Conservation (phyloP, 2,888 invertebrate species). For the Ditula angustiorana region DNA sequence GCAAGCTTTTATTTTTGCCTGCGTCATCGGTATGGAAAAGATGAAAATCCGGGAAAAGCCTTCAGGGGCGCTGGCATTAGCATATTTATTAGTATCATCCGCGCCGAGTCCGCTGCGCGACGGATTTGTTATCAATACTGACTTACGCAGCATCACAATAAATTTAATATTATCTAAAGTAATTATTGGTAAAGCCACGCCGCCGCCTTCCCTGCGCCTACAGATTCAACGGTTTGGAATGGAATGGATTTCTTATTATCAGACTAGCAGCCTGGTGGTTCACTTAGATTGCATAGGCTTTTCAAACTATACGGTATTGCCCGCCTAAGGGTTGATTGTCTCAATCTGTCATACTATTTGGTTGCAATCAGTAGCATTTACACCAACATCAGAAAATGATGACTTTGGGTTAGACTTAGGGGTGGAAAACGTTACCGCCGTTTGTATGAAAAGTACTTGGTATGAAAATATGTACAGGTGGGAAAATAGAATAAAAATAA, state of each 20-base stretch:
- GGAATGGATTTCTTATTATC: neutral
- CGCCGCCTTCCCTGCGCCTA: neutral
- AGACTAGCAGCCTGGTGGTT: neutral
- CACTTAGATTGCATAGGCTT: neutral
- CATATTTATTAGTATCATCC: constrained; percentile 79
- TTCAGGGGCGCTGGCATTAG: constrained; percentile 77
- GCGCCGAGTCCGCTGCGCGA: constrained; percentile 57
- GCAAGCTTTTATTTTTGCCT: constrained; percentile 65
- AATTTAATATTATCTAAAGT: constrained; percentile 54
- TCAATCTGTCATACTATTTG: no score
- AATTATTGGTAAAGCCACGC: constrained; percentile 20
- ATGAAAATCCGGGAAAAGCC: constrained; percentile 79
- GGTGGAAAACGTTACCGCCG: no score
- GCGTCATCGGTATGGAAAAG: constrained; percentile 71
- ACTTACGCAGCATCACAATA: constrained; percentile 63
- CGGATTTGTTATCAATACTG: constrained; percentile 74
- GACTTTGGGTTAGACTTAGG: no score
- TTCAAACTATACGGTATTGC: neutral
- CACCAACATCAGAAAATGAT: no score
- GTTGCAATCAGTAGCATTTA: no score
- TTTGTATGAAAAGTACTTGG: no score
- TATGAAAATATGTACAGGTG: no score
- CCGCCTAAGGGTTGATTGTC: no score
- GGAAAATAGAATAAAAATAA: no score
- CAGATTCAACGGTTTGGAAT: neutral